phyloP scores from a whole-genome alignment of 2,113 vertebrate genomes.

The Elachura formosa region DNA sequence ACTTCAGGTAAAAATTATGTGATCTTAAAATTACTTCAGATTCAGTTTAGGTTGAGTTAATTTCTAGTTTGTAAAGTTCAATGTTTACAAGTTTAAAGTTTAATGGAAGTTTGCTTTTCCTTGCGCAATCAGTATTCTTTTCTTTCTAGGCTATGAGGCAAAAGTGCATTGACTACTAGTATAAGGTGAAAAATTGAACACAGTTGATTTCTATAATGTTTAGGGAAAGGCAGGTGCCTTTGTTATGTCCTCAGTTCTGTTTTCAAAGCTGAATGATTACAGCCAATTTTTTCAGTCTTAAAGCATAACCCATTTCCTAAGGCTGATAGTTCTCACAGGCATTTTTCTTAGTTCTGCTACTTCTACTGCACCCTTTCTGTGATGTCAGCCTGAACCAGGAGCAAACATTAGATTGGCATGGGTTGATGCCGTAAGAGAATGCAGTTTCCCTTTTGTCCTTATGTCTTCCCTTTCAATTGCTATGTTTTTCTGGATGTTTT shows the following conservation, averaged over 20 bases:
- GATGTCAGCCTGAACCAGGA: fast-evolving
- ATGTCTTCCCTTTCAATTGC: background rate
- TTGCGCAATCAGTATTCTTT: background rate
- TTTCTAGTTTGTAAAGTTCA: background rate
- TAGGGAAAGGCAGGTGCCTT: background rate
- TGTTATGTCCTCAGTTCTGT: background rate
- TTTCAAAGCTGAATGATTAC: background rate
- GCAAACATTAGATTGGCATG: background rate
- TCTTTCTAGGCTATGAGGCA: background rate
- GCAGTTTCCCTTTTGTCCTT: background rate
- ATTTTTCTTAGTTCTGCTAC: background rate
- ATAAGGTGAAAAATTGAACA: background rate
- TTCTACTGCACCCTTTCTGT: background rate
- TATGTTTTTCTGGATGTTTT: background rate
- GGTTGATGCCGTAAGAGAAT: background rate
- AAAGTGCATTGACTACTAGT: background rate
- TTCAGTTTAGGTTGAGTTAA: background rate
- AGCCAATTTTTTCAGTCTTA: background rate
- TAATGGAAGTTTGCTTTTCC: background rate
- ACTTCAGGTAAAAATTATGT: background rate
- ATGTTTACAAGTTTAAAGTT: too few relatives aligned
- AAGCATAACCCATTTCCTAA: background rate
- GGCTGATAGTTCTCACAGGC: background rate
- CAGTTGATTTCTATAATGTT: background rate
- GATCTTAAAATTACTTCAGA: background rate